phyloP scores from a whole-genome alignment of 2,113 vertebrate species.

The Hippoglossus stenolepis region DNA sequence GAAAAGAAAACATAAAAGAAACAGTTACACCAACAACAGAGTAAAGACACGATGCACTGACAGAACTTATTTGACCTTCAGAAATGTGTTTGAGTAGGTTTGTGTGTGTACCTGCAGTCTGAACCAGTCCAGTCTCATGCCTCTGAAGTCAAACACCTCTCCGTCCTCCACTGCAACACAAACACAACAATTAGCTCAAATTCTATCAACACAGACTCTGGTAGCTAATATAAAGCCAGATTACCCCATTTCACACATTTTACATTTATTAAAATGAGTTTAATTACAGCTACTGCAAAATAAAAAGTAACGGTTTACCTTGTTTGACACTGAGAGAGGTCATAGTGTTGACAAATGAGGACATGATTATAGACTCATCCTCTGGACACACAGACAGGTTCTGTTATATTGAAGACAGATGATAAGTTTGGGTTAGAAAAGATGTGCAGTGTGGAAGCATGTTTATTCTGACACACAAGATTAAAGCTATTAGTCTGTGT shows the following conservation, averaged over 20 bases:
- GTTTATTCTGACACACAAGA: background rate
- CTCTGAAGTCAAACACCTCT: slow-evolving; percentile 99
- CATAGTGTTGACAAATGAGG: slow-evolving; percentile 99
- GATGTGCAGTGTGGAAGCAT: background rate
- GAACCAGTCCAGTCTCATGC: slow-evolving; percentile 99
- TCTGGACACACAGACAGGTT: slow-evolving; percentile 99
- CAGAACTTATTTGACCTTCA: background rate
- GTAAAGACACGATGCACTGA: background rate
- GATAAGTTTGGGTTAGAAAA: background rate
- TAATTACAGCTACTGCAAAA: background rate
- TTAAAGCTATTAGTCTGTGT: no score
- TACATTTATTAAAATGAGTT: background rate
- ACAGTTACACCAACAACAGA: background rate
- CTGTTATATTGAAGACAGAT: slow-evolving; percentile 68
- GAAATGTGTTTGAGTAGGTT: background rate
- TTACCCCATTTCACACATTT: no score
- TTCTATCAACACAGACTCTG: background rate
- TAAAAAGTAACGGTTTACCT: slow-evolving; percentile 78
- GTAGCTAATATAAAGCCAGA: no score
- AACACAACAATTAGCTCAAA: background rate
- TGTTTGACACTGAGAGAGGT: slow-evolving; percentile 98
- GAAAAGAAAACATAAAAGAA: background rate
- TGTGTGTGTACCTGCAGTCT: slow-evolving; percentile 89
- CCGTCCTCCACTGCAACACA: slow-evolving; percentile 93
- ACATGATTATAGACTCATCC: slow-evolving; percentile 99